Percentiles rank a stretch among this genome's conserved stretches.
These are phyloP conservation scores for Melipona quadrifasciata DNA, from an alignment of 1,140 invertebrate genomes.

Conservation along the genomic window DNA sequence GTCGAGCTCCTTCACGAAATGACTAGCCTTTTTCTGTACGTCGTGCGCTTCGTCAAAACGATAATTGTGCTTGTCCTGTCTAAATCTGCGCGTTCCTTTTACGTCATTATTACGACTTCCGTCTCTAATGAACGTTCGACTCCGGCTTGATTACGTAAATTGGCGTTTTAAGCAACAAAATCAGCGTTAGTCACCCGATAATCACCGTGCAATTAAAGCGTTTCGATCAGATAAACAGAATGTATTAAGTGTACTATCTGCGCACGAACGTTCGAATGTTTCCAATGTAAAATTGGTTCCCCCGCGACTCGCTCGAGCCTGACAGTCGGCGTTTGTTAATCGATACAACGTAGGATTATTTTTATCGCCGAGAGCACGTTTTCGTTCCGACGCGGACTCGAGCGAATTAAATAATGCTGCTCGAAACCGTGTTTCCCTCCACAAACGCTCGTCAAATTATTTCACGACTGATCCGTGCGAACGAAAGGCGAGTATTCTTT, in stretches of 20 bases:
- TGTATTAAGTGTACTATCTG: slow-evolving; percentile 2
- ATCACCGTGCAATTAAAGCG: slow-evolving; percentile 38
- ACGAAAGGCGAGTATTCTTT: too few relatives aligned
- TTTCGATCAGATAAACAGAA: slow-evolving; percentile 32
- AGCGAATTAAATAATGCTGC: neutral
- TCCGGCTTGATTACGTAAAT: slow-evolving; percentile 32
- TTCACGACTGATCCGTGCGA: neutral
- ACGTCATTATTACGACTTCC: slow-evolving; percentile 20
- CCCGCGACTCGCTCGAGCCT: neutral
- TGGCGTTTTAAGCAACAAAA: slow-evolving; percentile 41
- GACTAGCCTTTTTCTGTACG: neutral
- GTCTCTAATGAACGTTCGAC: slow-evolving; percentile 19
- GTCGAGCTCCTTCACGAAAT: neutral
- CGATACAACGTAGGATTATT: neutral
- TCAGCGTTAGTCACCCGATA: slow-evolving; percentile 34
- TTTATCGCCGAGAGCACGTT: neutral
- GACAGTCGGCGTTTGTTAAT: neutral
- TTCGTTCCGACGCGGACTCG: neutral
- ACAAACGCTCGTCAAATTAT: neutral
- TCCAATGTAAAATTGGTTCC: neutral
- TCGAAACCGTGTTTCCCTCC: neutral
- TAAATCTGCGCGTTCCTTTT: slow-evolving; percentile 32
- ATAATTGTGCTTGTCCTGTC: slow-evolving; percentile 12
- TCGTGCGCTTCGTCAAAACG: neutral
- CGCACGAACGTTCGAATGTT: neutral